Base-by-base conservation (phyloP, 2,888 invertebrate genomes). In the Diaphora mendica region DNA sequence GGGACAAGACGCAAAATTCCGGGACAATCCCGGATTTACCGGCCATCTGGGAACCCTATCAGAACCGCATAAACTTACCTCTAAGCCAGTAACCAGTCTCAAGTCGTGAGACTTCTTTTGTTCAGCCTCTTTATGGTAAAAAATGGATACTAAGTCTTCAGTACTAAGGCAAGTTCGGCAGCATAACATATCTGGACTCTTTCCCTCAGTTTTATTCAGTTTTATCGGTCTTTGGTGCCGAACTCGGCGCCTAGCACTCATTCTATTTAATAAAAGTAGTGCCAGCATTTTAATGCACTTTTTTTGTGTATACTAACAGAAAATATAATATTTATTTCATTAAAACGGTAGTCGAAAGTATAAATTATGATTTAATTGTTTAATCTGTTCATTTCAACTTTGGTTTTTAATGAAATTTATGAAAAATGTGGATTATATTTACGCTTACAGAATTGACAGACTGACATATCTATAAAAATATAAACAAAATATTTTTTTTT, bases 131-230 rank as follows among this genome's bases (percentile, higher is more conserved):
- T 88, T 89, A 73, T 82, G 85, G 23, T 76, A 75, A 78, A 93
- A 93, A 82, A 92, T 90, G 0, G 87, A 77, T n/a, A 85, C 85
- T 64, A 93, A 78, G 39, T 88, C 85, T 13, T 90, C 87, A 2
- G 89, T 91, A 30, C 78, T 83, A 26, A 93, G 78, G 72, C 93
- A 93, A n/a, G 93, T 93, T 67, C 93, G 87, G 73, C 93, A 93
- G 75, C 78, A 85, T 7, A 67, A 20, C 0, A 51, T 44, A 33
- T 80, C 79, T 26, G 80, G 4, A 0, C 33, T 3, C 26, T 79
- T 78, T 0, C 62, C 15, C 11, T 77, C 74, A 20, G 26, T 30
- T 73, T 75, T 77, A 44, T 30, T 35, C 0, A 65, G 26, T 42
- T 72, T 80, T 13, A 55, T 8, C n/a, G 70, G 72, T 62, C 65